Base-by-base conservation (phyloP, 2,888 invertebrate genomes). In the Hirudinaria manillensis region DNA sequence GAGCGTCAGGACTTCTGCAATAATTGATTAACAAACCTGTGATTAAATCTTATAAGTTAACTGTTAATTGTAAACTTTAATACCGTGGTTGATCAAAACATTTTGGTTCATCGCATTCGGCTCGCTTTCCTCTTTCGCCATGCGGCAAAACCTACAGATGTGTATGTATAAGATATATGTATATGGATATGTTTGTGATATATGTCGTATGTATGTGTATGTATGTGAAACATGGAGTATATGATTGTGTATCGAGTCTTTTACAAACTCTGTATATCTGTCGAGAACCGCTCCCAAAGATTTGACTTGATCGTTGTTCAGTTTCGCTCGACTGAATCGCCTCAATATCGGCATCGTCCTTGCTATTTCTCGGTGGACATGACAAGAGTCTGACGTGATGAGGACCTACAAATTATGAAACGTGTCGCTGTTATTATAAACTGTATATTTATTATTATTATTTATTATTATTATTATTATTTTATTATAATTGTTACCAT, bases 301-400 rank as follows among this genome's bases (percentile, higher is more conserved):
- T 53, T 81, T 79, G 61, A 83, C 83, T 77, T 84, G 84, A 76
- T 84, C 83, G 76, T 84, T 82, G 75, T 83, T 84, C 29, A 84
- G 80, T 74, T 84, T 84, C 34, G 79, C 77, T 66, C 78, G 78
- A n/a, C 78, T 76, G 78, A 78, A 79, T n/a, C 80, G 76, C 38
- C 79, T 75, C 61, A 80, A 77, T 67, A 79, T 79, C 24, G 80
- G 80, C 78, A 80, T 80, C 29, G 78, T 81, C 24, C 78, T 61
- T 13, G 80, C 78, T 13, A 82, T 77, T 73, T 79, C 78, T 32
- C 79, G 75, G 75, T 81, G 79, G 29, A 81, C 80, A 34, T 79
- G 79, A 66, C 78, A 77, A 13, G 81, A 81, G 65, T 80, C 78
- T 16, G 80, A 78, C 4, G 81, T 81, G 55, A 82, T 79, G 70